phyloP scores from a whole-genome alignment of 2,113 vertebrate species.

The Phainopepla nitens region DNA sequence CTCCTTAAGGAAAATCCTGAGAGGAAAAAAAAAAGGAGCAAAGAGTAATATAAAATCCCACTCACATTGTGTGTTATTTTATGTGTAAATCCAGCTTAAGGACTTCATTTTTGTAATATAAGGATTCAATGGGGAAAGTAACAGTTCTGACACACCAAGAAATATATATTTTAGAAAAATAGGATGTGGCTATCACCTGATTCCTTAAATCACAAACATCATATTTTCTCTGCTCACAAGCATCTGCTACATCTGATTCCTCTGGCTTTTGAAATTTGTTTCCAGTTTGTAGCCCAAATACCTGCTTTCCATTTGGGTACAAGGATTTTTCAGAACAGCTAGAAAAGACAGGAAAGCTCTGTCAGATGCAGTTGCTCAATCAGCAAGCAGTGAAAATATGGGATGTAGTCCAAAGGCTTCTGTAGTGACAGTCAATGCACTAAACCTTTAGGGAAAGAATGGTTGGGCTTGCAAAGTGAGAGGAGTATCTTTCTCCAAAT shows the following conservation, averaged over 20 bases:
- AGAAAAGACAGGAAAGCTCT: not conserved
- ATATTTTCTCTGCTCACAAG: not conserved
- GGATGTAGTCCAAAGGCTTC: not conserved
- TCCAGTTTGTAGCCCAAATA: not conserved
- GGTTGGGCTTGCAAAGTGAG: not conserved
- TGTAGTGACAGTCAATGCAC: not conserved
- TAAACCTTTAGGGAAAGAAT: not conserved
- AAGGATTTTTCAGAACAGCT: not conserved
- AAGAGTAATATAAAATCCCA: not conserved
- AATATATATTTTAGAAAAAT: not conserved
- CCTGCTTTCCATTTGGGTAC: not conserved
- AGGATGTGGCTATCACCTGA: not conserved
- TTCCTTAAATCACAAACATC: not conserved
- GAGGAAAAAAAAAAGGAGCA: not conserved
- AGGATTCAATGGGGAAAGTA: not conserved
- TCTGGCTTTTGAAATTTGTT: not conserved
- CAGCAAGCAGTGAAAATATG: not conserved
- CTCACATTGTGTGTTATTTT: not conserved
- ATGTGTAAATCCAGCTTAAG: not conserved
- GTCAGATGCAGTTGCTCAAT: not conserved
- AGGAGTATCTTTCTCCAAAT: not conserved
- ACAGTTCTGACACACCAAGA: not conserved
- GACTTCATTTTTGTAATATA: not conserved
- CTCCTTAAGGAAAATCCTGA: constrained; percentile 90
- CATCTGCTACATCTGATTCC: not conserved